A percentile compares a stretch with the other conserved stretches of the same genome.
These are phyloP conservation scores for Sciaenops ocellatus DNA, from an alignment of 2,797 vertebrate genomes.

Conservation along the genomic window DNA sequence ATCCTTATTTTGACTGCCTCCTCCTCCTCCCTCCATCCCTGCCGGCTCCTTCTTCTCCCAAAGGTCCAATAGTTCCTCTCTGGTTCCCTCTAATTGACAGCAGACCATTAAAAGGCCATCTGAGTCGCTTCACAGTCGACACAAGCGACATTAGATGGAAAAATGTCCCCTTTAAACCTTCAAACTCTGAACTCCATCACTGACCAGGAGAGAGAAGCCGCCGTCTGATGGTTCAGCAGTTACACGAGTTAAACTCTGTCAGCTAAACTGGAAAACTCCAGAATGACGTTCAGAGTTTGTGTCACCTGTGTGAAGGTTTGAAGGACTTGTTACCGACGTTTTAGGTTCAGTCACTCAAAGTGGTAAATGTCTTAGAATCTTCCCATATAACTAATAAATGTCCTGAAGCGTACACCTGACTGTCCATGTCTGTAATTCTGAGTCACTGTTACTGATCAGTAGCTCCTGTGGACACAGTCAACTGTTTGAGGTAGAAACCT, in stretches of 20 bases:
- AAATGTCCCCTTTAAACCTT: constrained; percentile 33
- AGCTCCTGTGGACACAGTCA: not conserved
- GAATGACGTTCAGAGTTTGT: too few relatives aligned
- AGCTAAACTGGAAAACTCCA: not conserved
- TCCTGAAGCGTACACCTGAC: not conserved
- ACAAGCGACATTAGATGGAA: constrained; percentile 26
- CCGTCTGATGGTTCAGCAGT: not conserved
- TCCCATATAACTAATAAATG: not conserved
- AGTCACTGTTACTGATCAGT: not conserved
- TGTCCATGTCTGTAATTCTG: not conserved
- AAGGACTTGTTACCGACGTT: not conserved
- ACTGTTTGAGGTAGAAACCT: not conserved
- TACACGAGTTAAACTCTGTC: not conserved
- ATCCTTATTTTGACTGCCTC: not conserved
- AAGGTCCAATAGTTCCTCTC: constrained; percentile 47
- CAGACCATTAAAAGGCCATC: constrained; percentile 67
- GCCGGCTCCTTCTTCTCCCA: constrained; percentile 1
- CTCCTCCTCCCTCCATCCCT: not conserved
- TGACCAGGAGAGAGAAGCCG: not conserved
- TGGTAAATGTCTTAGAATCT: not conserved
- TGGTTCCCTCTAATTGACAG: constrained; percentile 61
- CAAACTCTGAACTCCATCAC: not conserved
- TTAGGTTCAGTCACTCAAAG: not conserved
- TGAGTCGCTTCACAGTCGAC: constrained; percentile 30
- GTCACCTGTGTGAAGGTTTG: too few relatives aligned